These are phyloP conservation scores for Nephrocerus scutellatus DNA, from an alignment of 2,888 invertebrate genomes.

Conservation along the genomic window DNA sequence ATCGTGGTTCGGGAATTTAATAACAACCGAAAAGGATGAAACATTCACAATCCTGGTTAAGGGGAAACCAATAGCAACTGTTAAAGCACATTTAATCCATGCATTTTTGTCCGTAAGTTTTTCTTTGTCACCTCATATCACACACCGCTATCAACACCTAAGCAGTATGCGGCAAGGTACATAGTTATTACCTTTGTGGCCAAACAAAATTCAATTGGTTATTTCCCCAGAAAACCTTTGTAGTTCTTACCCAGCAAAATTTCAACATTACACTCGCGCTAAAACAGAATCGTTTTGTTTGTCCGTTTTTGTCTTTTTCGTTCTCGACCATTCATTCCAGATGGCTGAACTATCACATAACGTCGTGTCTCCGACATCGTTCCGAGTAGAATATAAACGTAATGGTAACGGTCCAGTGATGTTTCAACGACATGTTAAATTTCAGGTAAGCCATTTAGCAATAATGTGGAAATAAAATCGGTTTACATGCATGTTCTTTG, in stretches of 20 bases:
- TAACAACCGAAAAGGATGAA: conserved; percentile 96
- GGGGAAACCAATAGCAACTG: conserved; percentile 91
- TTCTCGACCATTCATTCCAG: conserved; percentile 51
- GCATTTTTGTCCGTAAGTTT: conserved; percentile 95
- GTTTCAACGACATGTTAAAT: conserved; percentile 93
- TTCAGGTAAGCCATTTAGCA: conserved; percentile 69
- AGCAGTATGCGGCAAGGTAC: too few species aligned
- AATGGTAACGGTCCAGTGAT: conserved; percentile 90
- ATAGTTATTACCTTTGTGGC: too few species aligned
- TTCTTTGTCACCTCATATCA: too few species aligned
- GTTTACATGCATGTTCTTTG: conserved; percentile 51
- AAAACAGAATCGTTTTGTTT: too few species aligned
- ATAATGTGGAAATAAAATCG: too few species aligned
- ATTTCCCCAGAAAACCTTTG: too few species aligned
- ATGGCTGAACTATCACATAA: conserved; percentile 95
- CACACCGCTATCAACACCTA: too few species aligned
- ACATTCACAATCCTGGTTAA: conserved; percentile 94
- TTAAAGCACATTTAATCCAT: conserved; percentile 97
- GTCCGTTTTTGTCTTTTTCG: conserved; percentile 5
- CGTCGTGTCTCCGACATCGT: conserved; percentile 96
- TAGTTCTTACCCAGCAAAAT: too few species aligned
- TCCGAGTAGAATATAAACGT: conserved; percentile 94
- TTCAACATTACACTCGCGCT: too few species aligned
- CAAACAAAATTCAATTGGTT: too few species aligned
- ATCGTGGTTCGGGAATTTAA: conserved; percentile 97